Evolutionary conservation across 2,888 invertebrate species (phyloP), one percentile per base, ranked within the genome.

Genomic region (Saturnia pavonia): DNA sequence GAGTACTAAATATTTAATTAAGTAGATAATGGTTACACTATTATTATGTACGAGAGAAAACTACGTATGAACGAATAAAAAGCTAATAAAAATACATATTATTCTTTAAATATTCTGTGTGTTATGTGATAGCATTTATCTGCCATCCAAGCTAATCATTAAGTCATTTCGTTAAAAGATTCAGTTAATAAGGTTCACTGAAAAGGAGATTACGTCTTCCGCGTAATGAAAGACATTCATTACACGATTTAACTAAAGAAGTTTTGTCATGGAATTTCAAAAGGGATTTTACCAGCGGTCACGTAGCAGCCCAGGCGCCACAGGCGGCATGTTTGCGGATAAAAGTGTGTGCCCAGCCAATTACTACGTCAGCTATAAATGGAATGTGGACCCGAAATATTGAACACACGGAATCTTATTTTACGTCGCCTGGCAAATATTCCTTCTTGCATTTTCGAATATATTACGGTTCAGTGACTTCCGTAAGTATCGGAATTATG

Each of bases 361-460:
- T 86, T 83, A 85, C 81, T 77, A 78, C 75, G 78, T 81, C 78
- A 79, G 80, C 78, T 76, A 75, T 79, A 79, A 75, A 78, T 69
- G 71, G 73, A 77, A 76, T 72, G 70, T 70, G 73, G 69, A 72
- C 68, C 42, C 67, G 67, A 69, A 72, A 72, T 69, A 73, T 72
- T 57, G 67, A 71, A 76, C 70, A 74, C 48, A 69, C 60, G 14
- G 67, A 16, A 45, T 73, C 69, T 70, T 70, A 51, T 72, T 70
- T 71, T 67, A 27, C 51, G 51, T 67, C 70, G 68, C 70, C 66
- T 9, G 71, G 51, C 34, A 66, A 70, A 72, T 69, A 48, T 69
- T 67, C 42, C 40, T 48, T 65, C 69, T 68, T 63, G 54, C 48
- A 71, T 71, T 71, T 71, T 69, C 71, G 63, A 54, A 71, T 68